Evolutionary conservation across 2,797 vertebrate species (phyloP).

Genomic region (Chromobotia macracanthus): DNA sequence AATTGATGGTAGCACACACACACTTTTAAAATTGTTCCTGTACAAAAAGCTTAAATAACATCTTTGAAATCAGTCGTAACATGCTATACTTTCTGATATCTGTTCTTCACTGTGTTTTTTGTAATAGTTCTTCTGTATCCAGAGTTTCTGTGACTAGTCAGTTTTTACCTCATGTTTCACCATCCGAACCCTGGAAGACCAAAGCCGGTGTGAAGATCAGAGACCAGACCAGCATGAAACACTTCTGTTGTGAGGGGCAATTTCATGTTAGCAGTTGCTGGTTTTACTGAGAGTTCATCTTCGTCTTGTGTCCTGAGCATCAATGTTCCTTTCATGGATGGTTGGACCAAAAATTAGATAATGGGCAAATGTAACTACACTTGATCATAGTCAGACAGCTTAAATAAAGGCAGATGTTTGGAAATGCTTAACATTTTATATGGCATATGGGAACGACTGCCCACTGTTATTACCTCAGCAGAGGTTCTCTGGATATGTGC

Average conservation of each 20-base stretch:
- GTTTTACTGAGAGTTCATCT: neutral
- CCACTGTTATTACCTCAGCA: neutral
- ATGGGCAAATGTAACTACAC: too few species aligned
- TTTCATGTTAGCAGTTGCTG: neutral
- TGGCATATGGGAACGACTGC: neutral
- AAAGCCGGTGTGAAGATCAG: slow-evolving; percentile 35
- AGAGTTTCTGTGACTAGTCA: neutral
- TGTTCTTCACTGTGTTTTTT: neutral
- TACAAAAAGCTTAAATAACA: neutral
- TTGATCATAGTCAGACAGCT: neutral
- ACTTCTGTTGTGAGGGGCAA: neutral
- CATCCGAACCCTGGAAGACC: slow-evolving; percentile 24
- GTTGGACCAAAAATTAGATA: too few species aligned
- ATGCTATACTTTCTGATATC: neutral
- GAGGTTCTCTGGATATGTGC: neutral
- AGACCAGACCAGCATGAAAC: slow-evolving; percentile 3
- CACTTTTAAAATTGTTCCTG: too few species aligned
- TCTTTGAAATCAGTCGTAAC: neutral
- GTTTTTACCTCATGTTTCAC: slow-evolving; percentile 31
- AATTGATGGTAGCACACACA: too few species aligned
- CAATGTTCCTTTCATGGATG: too few species aligned
- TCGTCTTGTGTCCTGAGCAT: neutral
- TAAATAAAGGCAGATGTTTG: neutral
- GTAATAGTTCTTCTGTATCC: too few species aligned
- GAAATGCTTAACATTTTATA: neutral